Conservation (phyloP, 2,113 vertebrate species). For the Chionis minor region DNA sequence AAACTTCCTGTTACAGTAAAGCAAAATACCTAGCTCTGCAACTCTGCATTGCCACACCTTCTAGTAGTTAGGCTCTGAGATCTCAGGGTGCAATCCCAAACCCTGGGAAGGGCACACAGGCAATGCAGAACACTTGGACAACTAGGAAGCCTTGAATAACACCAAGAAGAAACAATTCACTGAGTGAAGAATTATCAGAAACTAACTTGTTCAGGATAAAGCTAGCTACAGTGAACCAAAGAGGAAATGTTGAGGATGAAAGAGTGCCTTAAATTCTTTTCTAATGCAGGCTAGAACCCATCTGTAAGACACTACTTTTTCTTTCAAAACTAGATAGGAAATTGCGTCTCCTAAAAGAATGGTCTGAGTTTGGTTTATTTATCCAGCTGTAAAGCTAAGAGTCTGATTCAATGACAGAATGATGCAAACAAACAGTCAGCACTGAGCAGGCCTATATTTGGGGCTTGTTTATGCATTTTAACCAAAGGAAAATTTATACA, state of each 20-base stretch:
- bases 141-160: neutral
- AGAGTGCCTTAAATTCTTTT: neutral
- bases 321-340: neutral
- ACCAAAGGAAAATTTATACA: neutral
- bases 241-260: neutral
- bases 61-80: neutral
- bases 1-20: neutral
- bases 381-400: neutral
- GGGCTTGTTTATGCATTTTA: neutral
- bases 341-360: neutral
- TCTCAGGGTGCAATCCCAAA: neutral
- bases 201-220: neutral
- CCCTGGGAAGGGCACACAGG: neutral
- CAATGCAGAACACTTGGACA: neutral
- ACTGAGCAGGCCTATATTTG: neutral
- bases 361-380: neutral
- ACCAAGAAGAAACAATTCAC: neutral
- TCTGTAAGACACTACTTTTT: neutral
- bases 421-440: neutral
- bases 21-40: neutral
- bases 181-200: neutral
- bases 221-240: neutral
- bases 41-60: neutral
- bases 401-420: neutral
- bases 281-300: neutral